These are phyloP conservation scores for Ochotona princeps DNA, from an alignment of 2,113 vertebrate species.

Conservation along the genomic window DNA sequence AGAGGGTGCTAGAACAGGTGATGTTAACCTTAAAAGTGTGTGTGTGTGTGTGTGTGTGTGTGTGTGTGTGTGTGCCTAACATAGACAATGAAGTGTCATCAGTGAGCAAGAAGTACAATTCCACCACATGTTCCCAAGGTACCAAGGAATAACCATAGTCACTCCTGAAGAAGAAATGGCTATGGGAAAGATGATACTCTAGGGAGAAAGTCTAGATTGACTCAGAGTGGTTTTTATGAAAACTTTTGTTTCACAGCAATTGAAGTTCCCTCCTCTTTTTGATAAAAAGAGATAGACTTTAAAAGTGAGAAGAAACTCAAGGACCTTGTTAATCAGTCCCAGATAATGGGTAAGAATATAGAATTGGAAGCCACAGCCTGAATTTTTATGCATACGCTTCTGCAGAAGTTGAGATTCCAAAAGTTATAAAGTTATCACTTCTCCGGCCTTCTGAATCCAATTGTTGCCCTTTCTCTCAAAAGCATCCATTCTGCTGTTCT, in stretches of 20 bases:
- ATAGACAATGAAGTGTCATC: neutral
- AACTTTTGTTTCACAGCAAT: neutral
- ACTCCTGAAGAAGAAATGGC: neutral
- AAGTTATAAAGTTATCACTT: neutral
- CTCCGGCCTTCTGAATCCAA: neutral
- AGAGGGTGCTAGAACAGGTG: neutral
- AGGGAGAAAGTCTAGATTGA: neutral
- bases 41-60: neutral
- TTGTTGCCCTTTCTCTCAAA: neutral
- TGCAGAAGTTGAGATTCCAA: conserved; percentile 1
- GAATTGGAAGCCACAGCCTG: neutral
- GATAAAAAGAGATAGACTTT: neutral
- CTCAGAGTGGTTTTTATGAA: neutral
- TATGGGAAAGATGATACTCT: neutral
- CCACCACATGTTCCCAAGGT: neutral
- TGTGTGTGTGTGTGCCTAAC: neutral
- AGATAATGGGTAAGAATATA: neutral
- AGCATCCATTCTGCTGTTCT: neutral
- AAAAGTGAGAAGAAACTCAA: neutral
- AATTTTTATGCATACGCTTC: neutral
- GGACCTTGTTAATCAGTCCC: neutral
- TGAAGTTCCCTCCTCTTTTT: neutral
- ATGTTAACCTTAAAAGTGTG: neutral
- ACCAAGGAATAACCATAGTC: neutral
- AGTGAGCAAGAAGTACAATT: neutral